A percentile compares a stretch with the other conserved stretches of the same genome.
Evolutionary conservation across 2,797 vertebrate genomes (phyloP).

Genomic region (Coreius guichenoti): DNA sequence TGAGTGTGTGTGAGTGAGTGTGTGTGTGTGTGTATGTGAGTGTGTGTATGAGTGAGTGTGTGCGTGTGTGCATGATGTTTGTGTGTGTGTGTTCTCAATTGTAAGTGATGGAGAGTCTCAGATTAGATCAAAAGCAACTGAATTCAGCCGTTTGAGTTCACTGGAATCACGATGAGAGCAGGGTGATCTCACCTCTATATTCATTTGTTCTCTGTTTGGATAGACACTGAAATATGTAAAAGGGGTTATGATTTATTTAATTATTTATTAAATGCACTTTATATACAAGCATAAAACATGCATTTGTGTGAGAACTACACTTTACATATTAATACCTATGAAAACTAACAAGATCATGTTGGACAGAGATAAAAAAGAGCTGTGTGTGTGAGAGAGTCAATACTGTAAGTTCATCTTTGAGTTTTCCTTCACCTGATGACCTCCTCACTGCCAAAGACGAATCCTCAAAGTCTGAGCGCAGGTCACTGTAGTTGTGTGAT

Average conservation of each 20-base stretch:
- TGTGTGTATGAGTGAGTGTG: no score
- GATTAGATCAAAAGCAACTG: slow-evolving; percentile 9
- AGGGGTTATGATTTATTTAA: not conserved
- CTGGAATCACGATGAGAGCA: not conserved
- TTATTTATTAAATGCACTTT: not conserved
- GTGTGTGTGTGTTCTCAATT: not conserved
- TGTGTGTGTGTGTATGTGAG: no score
- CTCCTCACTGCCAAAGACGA: not conserved
- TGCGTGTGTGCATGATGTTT: no score
- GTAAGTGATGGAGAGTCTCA: not conserved
- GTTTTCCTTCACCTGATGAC: not conserved
- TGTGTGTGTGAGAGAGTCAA: not conserved
- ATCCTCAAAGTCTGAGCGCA: slow-evolving; percentile 14
- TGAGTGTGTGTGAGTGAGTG: no score
- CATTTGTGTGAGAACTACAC: not conserved
- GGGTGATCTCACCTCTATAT: not conserved
- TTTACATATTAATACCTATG: not conserved
- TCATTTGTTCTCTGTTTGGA: not conserved
- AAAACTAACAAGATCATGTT: not conserved
- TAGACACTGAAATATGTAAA: not conserved
- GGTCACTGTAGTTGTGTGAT: slow-evolving; percentile 46
- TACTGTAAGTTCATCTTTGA: not conserved
- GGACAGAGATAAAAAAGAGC: slow-evolving; percentile 1
- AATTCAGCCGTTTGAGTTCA: not conserved
- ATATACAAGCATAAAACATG: not conserved